These are phyloP conservation scores for Desmophyllum pertusum DNA, from an alignment of 92 coral and sea anemone species.

Conservation along the genomic window DNA sequence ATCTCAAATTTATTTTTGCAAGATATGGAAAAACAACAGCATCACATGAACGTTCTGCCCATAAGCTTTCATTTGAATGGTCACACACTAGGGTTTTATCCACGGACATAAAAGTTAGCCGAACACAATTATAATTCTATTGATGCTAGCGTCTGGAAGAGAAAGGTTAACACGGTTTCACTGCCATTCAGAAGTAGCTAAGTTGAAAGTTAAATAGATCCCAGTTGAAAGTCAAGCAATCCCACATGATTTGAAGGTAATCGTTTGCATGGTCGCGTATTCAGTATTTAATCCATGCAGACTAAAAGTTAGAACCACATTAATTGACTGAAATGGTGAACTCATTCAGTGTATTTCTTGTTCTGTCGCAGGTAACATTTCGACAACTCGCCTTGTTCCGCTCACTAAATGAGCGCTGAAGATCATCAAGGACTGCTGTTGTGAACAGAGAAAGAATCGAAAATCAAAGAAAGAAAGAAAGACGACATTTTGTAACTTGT, in stretches of 20 bases:
- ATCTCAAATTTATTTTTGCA: not conserved
- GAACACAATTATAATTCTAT: too few relatives aligned
- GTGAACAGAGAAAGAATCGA: not conserved
- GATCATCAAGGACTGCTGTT: not conserved
- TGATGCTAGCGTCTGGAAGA: too few relatives aligned
- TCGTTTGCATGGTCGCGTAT: not conserved
- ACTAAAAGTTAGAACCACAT: not conserved
- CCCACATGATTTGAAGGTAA: too few relatives aligned
- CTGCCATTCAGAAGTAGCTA: too few relatives aligned
- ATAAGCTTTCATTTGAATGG: not conserved
- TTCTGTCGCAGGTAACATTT: not conserved
- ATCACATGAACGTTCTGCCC: not conserved
- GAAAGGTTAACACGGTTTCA: too few relatives aligned
- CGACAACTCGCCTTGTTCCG: not conserved
- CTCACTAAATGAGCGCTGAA: not conserved
- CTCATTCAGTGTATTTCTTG: not conserved
- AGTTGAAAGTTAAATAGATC: too few relatives aligned
- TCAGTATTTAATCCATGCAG: not conserved
- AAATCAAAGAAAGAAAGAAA: too few relatives aligned
- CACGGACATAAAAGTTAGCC: too few relatives aligned
- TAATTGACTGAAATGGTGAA: not conserved
- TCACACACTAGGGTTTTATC: too few relatives aligned
- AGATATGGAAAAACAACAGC: not conserved
- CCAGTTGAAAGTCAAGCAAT: too few relatives aligned
- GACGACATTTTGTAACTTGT: not conserved